These are phyloP conservation scores for Motacilla alba DNA, from an alignment of 2,113 vertebrate genomes.

Conservation along the genomic window DNA sequence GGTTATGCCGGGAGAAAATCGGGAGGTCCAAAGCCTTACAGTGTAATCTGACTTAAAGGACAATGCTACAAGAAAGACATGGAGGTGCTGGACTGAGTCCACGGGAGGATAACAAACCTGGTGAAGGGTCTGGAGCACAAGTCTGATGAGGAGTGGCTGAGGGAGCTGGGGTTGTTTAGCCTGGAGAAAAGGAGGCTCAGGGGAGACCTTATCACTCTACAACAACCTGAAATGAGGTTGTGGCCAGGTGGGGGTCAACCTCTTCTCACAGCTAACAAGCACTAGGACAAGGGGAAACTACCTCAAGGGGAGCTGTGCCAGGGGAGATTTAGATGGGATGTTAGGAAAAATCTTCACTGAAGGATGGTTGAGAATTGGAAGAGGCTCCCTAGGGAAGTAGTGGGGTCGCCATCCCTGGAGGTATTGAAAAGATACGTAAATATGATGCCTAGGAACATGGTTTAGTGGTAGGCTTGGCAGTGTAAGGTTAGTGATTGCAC, in stretches of 20 bases:
- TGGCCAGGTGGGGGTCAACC: background rate
- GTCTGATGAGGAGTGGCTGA: background rate
- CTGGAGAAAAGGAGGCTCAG: background rate
- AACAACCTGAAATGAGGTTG: background rate
- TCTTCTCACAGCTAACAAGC: background rate
- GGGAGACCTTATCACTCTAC: background rate
- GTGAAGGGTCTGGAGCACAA: background rate
- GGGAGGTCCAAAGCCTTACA: background rate
- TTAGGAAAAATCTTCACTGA: background rate
- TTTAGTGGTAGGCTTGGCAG: background rate
- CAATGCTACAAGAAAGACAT: background rate
- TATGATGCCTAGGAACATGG: background rate
- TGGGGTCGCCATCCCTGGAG: background rate
- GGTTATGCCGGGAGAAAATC: background rate
- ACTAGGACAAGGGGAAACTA: accelerated
- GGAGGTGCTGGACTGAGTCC: background rate
- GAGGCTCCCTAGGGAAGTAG: background rate
- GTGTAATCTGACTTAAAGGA: background rate
- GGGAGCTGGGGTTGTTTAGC: background rate
- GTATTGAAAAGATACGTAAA: background rate
- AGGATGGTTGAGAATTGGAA: background rate
- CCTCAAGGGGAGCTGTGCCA: background rate
- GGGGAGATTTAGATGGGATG: background rate
- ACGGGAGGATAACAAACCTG: background rate
- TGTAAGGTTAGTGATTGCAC: background rate